phyloP scores from a whole-genome alignment of 2,113 vertebrate genomes.

The Apodemus sylvaticus region DNA sequence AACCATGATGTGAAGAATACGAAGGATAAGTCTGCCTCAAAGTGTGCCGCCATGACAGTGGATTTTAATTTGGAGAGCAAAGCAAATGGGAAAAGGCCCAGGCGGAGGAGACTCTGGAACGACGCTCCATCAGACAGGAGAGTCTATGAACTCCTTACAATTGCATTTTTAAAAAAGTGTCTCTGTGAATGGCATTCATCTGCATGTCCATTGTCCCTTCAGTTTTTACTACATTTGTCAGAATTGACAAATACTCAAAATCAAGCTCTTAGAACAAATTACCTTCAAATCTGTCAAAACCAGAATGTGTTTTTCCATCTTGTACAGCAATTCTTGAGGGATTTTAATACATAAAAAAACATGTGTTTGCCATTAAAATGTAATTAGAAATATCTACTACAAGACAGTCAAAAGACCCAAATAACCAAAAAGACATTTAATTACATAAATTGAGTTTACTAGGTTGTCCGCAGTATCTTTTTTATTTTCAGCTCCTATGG shows the following conservation, averaged over 20 bases:
- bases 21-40: background rate
- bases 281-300: background rate
- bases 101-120: background rate
- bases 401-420: background rate
- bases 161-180: background rate
- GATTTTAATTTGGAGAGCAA: background rate
- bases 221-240: background rate
- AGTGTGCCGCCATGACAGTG: background rate
- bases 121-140: background rate
- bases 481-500: background rate
- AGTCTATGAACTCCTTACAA: background rate
- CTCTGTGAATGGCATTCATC: background rate
- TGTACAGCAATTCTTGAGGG: background rate
- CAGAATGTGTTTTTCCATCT: background rate
- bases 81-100: background rate
- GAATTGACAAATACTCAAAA: constrained; percentile 5
- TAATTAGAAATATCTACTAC: background rate
- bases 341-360: background rate
- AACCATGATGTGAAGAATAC: background rate
- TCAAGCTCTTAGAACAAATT: background rate
- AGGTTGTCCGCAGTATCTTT: background rate
- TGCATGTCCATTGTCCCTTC: background rate
- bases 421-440: background rate
- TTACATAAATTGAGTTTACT: background rate
- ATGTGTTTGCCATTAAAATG: background rate